These are phyloP conservation scores for Astatoreochromis straeleni DNA, from an alignment of 2,113 vertebrate genomes.

Conservation along the genomic window DNA sequence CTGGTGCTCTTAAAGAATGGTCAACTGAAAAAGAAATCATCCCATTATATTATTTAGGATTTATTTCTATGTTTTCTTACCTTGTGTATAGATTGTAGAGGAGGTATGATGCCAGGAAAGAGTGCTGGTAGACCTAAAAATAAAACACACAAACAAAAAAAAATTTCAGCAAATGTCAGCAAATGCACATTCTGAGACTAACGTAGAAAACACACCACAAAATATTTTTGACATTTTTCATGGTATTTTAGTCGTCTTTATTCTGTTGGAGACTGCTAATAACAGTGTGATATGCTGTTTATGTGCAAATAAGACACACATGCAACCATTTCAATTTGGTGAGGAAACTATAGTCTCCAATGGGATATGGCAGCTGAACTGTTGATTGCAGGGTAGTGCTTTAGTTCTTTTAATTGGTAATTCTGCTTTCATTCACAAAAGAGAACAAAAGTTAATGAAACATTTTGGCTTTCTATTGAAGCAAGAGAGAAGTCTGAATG, in stretches of 20 bases:
- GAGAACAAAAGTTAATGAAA: not conserved
- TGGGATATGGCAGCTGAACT: not conserved
- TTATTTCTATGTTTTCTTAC: slow-evolving; percentile 19
- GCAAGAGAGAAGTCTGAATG: not conserved
- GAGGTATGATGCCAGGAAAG: slow-evolving; percentile 66
- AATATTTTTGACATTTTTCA: not conserved
- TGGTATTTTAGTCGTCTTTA: not conserved
- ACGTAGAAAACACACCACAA: not conserved
- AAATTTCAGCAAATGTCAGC: not conserved
- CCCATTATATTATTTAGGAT: not conserved
- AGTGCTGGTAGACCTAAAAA: slow-evolving; percentile 61
- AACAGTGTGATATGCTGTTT: not conserved
- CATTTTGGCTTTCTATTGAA: not conserved
- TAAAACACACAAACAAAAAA: not conserved
- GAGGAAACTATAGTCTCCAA: not conserved
- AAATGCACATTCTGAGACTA: not conserved
- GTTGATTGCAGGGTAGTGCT: not conserved
- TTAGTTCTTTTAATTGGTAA: not conserved
- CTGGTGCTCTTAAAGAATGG: not conserved
- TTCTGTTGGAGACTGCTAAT: not conserved
- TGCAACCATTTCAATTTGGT: not conserved
- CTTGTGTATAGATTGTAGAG: slow-evolving; percentile 70
- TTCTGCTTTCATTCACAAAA: not conserved
- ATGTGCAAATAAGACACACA: not conserved
- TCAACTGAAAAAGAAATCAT: not conserved